Conservation (phyloP, 2,797 vertebrate species). For the Columba guinea region DNA sequence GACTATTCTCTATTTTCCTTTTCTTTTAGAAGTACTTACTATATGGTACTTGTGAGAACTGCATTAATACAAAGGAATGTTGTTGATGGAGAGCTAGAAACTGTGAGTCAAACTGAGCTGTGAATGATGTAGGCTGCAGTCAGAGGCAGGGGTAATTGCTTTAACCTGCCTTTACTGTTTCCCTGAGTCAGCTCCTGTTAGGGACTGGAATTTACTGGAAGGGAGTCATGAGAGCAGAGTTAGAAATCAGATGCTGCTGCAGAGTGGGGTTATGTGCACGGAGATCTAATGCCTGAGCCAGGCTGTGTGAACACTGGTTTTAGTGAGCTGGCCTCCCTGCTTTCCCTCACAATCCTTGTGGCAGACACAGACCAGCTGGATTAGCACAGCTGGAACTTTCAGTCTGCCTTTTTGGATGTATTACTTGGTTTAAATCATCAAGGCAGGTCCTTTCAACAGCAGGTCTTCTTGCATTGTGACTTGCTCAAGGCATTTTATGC, state of each 20-base stretch:
- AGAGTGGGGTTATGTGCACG: neutral
- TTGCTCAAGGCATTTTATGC: neutral
- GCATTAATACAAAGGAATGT: neutral
- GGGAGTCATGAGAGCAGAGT: neutral
- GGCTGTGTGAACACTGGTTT: neutral
- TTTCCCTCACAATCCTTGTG: neutral
- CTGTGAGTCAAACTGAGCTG: neutral
- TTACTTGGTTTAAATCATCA: neutral
- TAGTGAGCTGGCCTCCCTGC: neutral
- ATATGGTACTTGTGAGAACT: neutral
- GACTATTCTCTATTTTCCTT: neutral
- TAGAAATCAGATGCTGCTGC: neutral
- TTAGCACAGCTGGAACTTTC: conserved; percentile 4
- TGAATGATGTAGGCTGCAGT: neutral
- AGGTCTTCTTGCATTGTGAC: neutral
- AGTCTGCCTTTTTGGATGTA: neutral
- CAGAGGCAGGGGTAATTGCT: neutral
- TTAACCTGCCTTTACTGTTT: neutral
- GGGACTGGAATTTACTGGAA: neutral
- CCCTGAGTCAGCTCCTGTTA: neutral
- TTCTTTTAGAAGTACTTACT: neutral
- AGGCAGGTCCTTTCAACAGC: neutral
- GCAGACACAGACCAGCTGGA: neutral
- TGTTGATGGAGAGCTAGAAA: neutral
- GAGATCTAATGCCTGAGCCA: neutral